Base-by-base conservation (phyloP, 1,140 invertebrate species). In the Ooceraea biroi region DNA sequence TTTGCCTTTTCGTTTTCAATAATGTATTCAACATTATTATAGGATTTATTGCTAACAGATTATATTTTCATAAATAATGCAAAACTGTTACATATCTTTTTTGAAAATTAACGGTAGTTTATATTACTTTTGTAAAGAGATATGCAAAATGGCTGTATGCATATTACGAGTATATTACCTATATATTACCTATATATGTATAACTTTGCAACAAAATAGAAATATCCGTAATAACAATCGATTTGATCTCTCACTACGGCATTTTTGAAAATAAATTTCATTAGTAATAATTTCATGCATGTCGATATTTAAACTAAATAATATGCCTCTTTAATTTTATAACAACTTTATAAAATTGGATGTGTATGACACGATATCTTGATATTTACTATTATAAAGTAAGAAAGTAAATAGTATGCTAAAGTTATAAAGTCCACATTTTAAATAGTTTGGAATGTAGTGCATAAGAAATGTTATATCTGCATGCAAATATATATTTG, bases 41-140 rank as follows among this genome's bases (percentile, higher is more conserved):
- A 46, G 36, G 12, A 22, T 82, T 85, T 55, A 66, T 41, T 58
- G 27, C 8, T 19, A 17, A 25, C 19, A 4, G 61, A 46, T 74
- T 25, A 22, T 12, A 83, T 61, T 44, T 36, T 36, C 36, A 36
- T 36, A 36, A 8, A 66, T 61, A 68, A n/a, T n/a, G n/a, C n/a
- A 12, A 7, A 14, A 30, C 19, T 36, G 3, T 17, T 4, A 5
- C 12, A 27, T 10, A 48, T 66, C 3, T 8, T 12, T 69, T 41
- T 52, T 48, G 4, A 58, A 36, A 14, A 8, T 71, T 36, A 19
- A 19, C 11, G 1, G 58, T 72, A 14, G 11, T 36, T 36, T 44
- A n/a, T 14, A 27, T 73, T 73, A 73, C 11, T 58, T 73, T 74
- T 60, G n/a, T n/a, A 55, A 55, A 19, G 27, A 58, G 36, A 74